phyloP scores from a whole-genome alignment of 2,113 vertebrate species.

The Tympanuchus pallidicinctus region DNA sequence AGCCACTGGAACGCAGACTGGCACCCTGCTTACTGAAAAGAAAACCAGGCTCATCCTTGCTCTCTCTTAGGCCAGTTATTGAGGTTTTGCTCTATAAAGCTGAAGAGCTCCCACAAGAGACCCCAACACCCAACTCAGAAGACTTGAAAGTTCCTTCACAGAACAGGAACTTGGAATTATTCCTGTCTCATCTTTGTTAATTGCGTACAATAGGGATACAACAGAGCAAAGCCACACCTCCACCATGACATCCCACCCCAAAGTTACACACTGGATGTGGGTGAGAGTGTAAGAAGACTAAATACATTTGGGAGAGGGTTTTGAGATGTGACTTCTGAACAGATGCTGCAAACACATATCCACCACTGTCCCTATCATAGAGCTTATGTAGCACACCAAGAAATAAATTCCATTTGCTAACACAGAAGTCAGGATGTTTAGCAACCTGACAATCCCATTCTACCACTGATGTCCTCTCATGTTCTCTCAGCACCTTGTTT shows the following conservation, averaged over 20 bases:
- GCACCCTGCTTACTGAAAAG: neutral
- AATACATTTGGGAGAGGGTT: neutral
- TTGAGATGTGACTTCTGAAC: neutral
- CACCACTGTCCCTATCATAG: neutral
- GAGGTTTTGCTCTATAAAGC: neutral
- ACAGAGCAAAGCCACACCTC: neutral
- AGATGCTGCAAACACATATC: neutral
- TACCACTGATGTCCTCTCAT: neutral
- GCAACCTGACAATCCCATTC: constrained; percentile 19
- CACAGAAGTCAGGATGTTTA: neutral
- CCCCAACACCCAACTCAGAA: neutral
- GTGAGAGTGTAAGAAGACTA: neutral
- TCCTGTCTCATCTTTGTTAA: neutral
- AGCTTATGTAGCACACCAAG: neutral
- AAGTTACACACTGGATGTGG: neutral
- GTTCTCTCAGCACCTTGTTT: neutral
- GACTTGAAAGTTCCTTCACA: neutral
- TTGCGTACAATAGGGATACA: neutral
- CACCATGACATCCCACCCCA: neutral
- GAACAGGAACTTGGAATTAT: neutral
- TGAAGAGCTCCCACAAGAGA: neutral
- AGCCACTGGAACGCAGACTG: neutral
- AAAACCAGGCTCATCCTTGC: neutral
- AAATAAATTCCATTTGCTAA: constrained; percentile 43
- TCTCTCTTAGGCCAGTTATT: neutral